Percentiles rank a stretch among this genome's conserved stretches.
Evolutionary conservation across 2,797 vertebrate genomes (phyloP).

Genomic region (Tangara arthus): DNA sequence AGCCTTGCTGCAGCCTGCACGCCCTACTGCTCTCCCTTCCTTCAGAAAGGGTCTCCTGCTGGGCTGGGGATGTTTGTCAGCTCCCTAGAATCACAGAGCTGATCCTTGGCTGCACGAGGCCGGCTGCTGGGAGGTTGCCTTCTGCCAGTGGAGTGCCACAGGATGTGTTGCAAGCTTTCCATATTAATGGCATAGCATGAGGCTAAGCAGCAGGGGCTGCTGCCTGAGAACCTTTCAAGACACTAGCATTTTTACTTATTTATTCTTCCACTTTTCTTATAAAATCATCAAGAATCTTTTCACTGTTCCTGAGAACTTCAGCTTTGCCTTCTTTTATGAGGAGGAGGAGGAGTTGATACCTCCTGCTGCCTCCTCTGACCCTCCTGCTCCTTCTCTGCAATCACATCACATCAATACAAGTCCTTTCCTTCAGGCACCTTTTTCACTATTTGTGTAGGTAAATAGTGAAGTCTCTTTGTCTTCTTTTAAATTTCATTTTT

Average conservation of each 20-base stretch:
- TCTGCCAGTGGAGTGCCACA: neutral
- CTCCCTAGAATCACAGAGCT: neutral
- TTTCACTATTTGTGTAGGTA: neutral
- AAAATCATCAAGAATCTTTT: neutral
- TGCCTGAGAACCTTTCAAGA: constrained; percentile 8
- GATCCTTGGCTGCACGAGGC: neutral
- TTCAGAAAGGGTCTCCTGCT: neutral
- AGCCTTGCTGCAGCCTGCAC: neutral
- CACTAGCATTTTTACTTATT: neutral
- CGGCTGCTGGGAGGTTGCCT: neutral
- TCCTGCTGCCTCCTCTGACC: neutral
- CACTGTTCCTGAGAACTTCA: neutral
- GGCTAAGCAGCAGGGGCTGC: neutral
- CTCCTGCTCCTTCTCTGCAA: neutral
- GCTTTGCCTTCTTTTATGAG: neutral
- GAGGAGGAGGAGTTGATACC: neutral
- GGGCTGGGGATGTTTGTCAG: neutral
- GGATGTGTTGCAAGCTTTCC: neutral
- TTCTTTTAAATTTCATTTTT: neutral
- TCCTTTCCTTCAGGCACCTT: neutral
- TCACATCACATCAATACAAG: neutral
- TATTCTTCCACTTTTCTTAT: neutral
- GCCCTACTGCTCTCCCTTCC: neutral
- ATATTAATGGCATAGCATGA: neutral
- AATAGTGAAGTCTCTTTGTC: neutral